A percentile compares a stretch with the other conserved stretches of the same genome.
Conservation (phyloP, 2,113 vertebrate genomes). For the Chloebia gouldiae region DNA sequence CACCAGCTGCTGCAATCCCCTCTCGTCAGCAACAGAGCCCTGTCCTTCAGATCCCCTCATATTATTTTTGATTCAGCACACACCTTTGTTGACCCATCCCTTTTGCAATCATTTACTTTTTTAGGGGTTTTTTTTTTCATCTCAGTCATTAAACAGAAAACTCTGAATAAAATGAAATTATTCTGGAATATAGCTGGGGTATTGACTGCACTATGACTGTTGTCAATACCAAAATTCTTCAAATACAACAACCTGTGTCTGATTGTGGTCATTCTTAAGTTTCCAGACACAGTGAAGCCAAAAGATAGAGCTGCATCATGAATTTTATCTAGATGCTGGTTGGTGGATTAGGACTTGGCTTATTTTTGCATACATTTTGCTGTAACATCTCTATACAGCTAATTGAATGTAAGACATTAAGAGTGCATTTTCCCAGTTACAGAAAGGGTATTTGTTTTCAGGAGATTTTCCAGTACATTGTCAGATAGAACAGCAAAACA, state of each 20-base stretch:
- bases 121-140: fast-evolving
- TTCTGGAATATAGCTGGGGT: background rate
- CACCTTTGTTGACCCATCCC: background rate
- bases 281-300: background rate
- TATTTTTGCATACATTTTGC: background rate
- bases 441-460: background rate
- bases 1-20: background rate
- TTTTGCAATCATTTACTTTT: background rate
- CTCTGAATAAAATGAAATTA: background rate
- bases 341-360: background rate
- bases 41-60: background rate
- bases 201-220: background rate
- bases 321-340: background rate
- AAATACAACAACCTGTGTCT: background rate
- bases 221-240: background rate
- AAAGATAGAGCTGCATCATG: background rate
- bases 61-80: background rate
- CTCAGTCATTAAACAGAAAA: background rate
- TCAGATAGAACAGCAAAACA: background rate
- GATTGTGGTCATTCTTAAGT: background rate
- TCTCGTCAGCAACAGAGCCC: background rate
- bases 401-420: background rate
- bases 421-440: background rate
- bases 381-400: background rate
- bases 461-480: background rate